Evolutionary conservation across 2,797 vertebrate species (phyloP).

Genomic region (Sebastes iracundus): DNA sequence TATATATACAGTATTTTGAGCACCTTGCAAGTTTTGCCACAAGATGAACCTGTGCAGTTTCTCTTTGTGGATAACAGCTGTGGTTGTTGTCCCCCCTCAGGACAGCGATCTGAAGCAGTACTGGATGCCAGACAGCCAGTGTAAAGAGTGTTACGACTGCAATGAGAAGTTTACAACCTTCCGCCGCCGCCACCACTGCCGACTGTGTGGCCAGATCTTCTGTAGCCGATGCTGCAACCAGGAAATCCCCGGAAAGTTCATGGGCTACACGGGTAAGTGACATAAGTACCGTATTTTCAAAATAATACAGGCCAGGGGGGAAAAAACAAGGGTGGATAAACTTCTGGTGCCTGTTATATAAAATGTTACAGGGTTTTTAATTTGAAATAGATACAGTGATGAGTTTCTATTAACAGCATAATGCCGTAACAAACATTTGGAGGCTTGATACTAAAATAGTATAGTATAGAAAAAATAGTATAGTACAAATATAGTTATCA

Average conservation of each 20-base stretch:
- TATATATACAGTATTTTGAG: not conserved
- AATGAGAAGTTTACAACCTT: slow-evolving; percentile 99
- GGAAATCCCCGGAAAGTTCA: slow-evolving; percentile 99
- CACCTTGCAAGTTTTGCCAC: not conserved
- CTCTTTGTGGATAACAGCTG: not conserved
- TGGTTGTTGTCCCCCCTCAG: slow-evolving; percentile 66
- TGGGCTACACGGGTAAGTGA: slow-evolving; percentile 95
- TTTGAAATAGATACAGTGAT: not conserved
- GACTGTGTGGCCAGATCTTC: slow-evolving; percentile 98
- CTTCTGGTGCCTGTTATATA: not conserved
- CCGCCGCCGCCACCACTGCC: slow-evolving; percentile 95
- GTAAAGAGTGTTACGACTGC: slow-evolving; percentile 98
- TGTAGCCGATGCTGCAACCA: slow-evolving; percentile 99
- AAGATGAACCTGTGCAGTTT: not conserved
- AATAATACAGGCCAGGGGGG: not conserved
- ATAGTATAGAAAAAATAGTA: no score
- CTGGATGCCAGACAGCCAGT: slow-evolving; percentile 99
- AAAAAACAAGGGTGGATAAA: not conserved
- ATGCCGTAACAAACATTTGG: not conserved
- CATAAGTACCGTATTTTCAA: not conserved
- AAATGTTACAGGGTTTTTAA: not conserved
- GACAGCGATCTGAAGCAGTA: slow-evolving; percentile 99
- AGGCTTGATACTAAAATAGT: not conserved
- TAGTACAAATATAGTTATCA: not conserved
- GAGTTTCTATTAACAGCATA: not conserved